phyloP scores from a whole-genome alignment of 2,797 vertebrate species.

The Danio jaintianensis region DNA sequence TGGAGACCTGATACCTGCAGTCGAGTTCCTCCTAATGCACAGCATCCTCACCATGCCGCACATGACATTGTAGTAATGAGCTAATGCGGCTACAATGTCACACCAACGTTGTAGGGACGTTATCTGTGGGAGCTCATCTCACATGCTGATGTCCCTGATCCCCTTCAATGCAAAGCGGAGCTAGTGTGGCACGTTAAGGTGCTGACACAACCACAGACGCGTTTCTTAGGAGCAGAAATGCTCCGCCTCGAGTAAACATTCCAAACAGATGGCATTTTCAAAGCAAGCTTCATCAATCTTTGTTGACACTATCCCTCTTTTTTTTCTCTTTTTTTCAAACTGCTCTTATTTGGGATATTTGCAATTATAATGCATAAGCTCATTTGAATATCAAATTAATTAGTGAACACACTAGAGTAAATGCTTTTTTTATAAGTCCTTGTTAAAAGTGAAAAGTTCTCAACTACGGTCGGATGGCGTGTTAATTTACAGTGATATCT shows the following conservation, averaged over 20 bases:
- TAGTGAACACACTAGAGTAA: constrained; percentile 89
- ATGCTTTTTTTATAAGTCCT: constrained; percentile 88
- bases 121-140: constrained; percentile 80
- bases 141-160: constrained; percentile 82
- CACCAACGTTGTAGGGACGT: constrained; percentile 73
- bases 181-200: not conserved
- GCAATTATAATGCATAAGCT: constrained; percentile 85
- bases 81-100: constrained; percentile 82
- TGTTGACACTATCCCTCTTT: constrained; percentile 81
- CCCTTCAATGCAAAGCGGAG: constrained; percentile 71
- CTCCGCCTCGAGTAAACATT: constrained; percentile 71
- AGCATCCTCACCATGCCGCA: constrained; percentile 73
- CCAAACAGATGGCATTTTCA: constrained; percentile 80
- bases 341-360: constrained; percentile 87
- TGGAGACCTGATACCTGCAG: constrained; percentile 78
- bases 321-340: constrained; percentile 70
- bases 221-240: constrained; percentile 27
- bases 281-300: constrained; percentile 82
- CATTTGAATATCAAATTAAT: constrained; percentile 93
- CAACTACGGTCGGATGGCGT: constrained; percentile 83
- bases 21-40: constrained; percentile 67
- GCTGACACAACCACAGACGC: constrained; percentile 33
- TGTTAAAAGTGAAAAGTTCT: constrained; percentile 92
- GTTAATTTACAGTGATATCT: constrained; percentile 91
- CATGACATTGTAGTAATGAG: constrained; percentile 83